Conservation (phyloP, 2,797 vertebrate species). For the Coluber constrictor region DNA sequence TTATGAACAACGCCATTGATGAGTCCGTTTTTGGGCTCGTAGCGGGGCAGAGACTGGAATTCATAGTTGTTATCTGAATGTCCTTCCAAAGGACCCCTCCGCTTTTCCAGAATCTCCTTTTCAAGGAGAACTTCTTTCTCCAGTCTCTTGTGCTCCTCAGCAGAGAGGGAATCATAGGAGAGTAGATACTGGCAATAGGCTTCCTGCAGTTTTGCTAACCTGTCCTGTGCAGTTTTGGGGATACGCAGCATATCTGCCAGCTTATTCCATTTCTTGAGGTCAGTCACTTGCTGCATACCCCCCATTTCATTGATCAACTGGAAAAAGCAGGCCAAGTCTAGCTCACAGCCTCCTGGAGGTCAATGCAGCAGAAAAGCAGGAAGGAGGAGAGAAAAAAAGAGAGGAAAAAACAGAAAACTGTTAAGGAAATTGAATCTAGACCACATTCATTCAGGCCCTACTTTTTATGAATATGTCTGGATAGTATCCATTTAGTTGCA, state of each 20-base stretch:
- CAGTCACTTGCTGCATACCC: conserved; percentile 99
- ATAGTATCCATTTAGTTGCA: not conserved
- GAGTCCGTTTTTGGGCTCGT: conserved; percentile 95
- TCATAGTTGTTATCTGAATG: conserved; percentile 82
- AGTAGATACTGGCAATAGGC: conserved; percentile 99
- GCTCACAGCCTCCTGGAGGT: conserved; percentile 90
- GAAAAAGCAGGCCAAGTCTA: conserved; percentile 97
- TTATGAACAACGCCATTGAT: conserved; percentile 77
- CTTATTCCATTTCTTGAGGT: conserved; percentile 99
- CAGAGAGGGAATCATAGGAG: conserved; percentile 90
- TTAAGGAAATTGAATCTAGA: not conserved
- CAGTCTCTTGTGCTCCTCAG: conserved; percentile 87
- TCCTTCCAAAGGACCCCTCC: conserved; percentile 91
- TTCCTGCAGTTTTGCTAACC: conserved; percentile 97
- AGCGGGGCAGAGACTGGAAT: conserved; percentile 88
- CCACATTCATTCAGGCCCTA: accelerated
- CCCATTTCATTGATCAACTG: conserved; percentile 99
- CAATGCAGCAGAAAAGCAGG: not conserved
- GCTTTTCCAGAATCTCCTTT: conserved; percentile 90
- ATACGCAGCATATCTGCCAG: conserved; percentile 95
- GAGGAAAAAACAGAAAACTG: conserved; percentile 25
- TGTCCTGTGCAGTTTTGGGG: conserved; percentile 96
- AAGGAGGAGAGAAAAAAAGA: not conserved
- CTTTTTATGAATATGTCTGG: not conserved
- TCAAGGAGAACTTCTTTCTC: conserved; percentile 91